Evolutionary conservation across 2,113 vertebrate species (phyloP).

Genomic region (Clinocottus analis): DNA sequence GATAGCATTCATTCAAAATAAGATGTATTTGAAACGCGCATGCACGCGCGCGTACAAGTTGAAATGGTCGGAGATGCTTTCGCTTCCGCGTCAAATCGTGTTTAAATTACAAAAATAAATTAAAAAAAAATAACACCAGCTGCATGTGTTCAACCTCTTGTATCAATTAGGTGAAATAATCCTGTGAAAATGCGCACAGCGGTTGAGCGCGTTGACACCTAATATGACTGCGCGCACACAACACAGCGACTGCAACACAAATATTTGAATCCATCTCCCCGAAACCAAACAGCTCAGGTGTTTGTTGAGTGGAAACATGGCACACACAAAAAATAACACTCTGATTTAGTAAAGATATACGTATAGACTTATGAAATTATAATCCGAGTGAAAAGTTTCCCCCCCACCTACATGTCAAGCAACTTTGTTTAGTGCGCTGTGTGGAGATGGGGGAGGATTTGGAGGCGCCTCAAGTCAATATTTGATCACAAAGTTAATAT

Average conservation of each 20-base stretch:
- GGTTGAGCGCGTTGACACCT: neutral
- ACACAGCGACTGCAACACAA: constrained; percentile 42
- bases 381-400: constrained; percentile 71
- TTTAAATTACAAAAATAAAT: constrained; percentile 1
- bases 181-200: constrained; percentile 19
- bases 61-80: neutral
- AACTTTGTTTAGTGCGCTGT: constrained; percentile 90
- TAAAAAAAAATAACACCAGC: no score
- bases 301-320: constrained; percentile 56
- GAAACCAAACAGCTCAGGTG: constrained; percentile 59
- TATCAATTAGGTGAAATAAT: neutral
- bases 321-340: constrained; percentile 23
- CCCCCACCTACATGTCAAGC: constrained; percentile 82
- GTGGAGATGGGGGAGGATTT: constrained; percentile 95
- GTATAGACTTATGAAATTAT: constrained; percentile 60
- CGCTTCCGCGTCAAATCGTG: neutral
- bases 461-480: constrained; percentile 97
- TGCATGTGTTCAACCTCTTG: accelerated
- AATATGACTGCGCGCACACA: constrained; percentile 5
- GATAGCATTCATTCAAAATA: neutral
- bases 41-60: neutral
- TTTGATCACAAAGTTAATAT: constrained; percentile 98
- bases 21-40: neutral
- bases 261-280: constrained; percentile 59
- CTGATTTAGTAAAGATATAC: constrained; percentile 49